Evolutionary conservation across 2,797 vertebrate genomes (phyloP).

Genomic region (Sciurus vulgaris): DNA sequence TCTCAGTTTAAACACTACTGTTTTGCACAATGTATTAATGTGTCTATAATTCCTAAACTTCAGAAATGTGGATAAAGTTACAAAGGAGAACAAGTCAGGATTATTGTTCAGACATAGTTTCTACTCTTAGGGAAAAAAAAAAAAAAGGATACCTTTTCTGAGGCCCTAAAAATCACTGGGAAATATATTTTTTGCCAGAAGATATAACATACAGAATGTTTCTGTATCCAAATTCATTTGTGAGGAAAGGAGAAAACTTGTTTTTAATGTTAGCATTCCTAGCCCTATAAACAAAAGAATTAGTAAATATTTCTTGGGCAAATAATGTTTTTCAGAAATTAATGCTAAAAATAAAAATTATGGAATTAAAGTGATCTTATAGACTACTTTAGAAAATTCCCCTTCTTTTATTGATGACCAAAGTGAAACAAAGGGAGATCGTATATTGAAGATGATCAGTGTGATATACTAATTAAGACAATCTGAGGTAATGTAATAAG

Average conservation of each 20-base stretch:
- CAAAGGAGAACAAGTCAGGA: neutral
- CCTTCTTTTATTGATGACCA: neutral
- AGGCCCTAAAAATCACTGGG: neutral
- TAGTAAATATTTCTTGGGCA: neutral
- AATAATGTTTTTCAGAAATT: conserved; percentile 12
- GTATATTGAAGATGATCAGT: neutral
- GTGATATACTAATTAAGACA: neutral
- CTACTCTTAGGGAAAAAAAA: neutral
- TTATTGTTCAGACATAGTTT: neutral
- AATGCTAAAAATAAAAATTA: conserved; percentile 15
- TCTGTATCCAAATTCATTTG: neutral
- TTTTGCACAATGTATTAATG: neutral
- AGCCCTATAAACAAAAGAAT: neutral
- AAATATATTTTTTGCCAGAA: neutral
- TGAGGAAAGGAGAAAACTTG: neutral
- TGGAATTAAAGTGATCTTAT: neutral
- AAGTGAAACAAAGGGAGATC: neutral
- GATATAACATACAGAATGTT: neutral
- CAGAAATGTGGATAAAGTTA: neutral
- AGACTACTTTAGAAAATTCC: neutral
- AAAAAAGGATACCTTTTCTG: neutral
- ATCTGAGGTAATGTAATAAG: neutral
- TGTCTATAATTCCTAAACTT: neutral
- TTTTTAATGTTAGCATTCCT: neutral
- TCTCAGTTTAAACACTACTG: neutral